Base-by-base conservation (phyloP, 30 jellyfish, hydroid and myxozoan species). In the Cassiopea andromeda region DNA sequence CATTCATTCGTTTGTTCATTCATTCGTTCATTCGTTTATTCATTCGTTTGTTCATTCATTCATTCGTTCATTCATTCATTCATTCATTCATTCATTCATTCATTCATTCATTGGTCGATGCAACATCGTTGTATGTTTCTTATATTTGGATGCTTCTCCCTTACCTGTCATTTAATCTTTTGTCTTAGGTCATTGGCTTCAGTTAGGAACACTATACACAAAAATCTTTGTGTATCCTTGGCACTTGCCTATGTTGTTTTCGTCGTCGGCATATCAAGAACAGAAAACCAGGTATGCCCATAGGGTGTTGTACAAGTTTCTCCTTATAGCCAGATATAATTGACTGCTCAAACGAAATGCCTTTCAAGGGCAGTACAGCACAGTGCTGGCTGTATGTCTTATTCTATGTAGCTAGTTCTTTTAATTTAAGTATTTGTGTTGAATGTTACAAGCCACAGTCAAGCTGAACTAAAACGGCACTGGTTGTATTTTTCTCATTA, bases 211-310 rank as follows among this genome's bases (percentile, higher is more conserved):
- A 92, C 97, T 10, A 92, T 92, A 13, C 97, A 92, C 78, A 92
- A 92, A 88, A 92, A 92, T 79, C 87, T 92, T 27, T 77, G 90
- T 54, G 93, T 90, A 17, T 71, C 97, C 43, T 67, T 92, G 89
- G 95, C 94, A 1, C 58, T 92, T 44, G 93, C 97, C 9, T 85
- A 92, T 79, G 97, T 85, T 64, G 91, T 92, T 0, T 92, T 92
- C 74, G 92, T 92, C 16, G 97, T 92, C 71, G 97, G 97, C 49
- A 92, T 92, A 74, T 61, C 97, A 59, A 77, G 97, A 60, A 92
- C 97, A 15, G 97, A 92, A 48, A 73, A 92, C 74, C 59, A 73
- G 94, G 97, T 92, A 72, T 1, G 87, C 69, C 5, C 64, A 12
- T 47, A 18, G 60, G 19, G 2, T 78, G 57, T 17, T 44, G 27